These are phyloP conservation scores for Lasius platythorax DNA, from an alignment of 2,888 invertebrate genomes.

Conservation along the genomic window DNA sequence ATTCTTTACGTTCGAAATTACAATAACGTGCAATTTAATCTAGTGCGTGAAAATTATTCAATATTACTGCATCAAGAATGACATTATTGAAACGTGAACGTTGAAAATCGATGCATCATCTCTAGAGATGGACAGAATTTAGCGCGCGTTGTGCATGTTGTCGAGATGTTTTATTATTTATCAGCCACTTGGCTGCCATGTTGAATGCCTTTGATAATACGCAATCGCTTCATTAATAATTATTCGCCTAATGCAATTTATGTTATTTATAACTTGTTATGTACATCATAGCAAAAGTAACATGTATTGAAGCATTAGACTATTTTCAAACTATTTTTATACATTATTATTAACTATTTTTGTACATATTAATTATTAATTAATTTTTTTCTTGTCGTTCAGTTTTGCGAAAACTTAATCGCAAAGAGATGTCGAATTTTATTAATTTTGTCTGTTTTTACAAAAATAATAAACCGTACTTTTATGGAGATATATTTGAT, in stretches of 20 bases:
- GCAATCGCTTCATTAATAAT: constrained; percentile 28
- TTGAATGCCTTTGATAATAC: constrained; percentile 30
- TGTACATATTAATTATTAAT: not conserved
- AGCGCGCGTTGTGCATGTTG: not conserved
- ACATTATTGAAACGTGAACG: not conserved
- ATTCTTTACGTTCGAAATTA: not conserved
- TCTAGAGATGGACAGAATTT: not conserved
- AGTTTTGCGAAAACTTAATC: not conserved
- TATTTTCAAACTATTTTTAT: not conserved
- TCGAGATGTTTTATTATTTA: constrained; percentile 39
- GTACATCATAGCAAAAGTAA: not conserved
- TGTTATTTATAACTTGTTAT: constrained; percentile 20
- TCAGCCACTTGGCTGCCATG: constrained; percentile 24
- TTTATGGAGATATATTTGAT: not conserved
- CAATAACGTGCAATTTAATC: not conserved
- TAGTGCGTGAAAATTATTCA: not conserved
- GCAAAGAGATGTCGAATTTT: not conserved
- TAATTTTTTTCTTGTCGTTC: not conserved
- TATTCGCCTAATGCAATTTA: constrained; percentile 22
- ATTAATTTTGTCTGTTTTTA: not conserved
- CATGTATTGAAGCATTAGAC: not conserved
- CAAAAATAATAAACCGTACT: not conserved
- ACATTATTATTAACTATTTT: not conserved
- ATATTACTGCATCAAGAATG: not conserved
- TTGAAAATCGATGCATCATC: not conserved